These are phyloP conservation scores for Nipponacmea schrenckii DNA, from an alignment of 2,888 invertebrate species.

Conservation along the genomic window DNA sequence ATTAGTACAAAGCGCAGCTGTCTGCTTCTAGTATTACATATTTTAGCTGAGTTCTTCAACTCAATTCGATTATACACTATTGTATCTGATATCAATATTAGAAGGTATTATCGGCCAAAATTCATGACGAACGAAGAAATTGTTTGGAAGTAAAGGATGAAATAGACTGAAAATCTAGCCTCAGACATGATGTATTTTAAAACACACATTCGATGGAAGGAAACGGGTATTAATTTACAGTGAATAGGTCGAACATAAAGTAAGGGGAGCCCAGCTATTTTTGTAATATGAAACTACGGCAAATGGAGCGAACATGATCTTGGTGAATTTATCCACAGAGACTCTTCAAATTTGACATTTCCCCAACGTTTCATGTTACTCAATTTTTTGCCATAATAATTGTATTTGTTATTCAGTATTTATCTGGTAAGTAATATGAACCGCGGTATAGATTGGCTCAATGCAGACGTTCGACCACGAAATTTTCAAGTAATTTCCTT, in stretches of 20 bases:
- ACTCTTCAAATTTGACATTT: slow-evolving; percentile 23
- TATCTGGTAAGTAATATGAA: slow-evolving; percentile 20
- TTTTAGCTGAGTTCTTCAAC: slow-evolving; percentile 11
- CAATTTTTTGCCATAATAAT: slow-evolving; percentile 24
- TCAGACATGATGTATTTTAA: slow-evolving; percentile 14
- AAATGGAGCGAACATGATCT: slow-evolving; percentile 20
- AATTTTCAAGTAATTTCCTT: slow-evolving; percentile 24
- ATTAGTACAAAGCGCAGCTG: slow-evolving; percentile 15
- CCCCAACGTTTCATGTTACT: slow-evolving; percentile 15
- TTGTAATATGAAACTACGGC: slow-evolving; percentile 15
- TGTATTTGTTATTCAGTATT: slow-evolving; percentile 25
- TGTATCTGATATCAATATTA: slow-evolving; percentile 18
- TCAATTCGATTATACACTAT: slow-evolving; percentile 16
- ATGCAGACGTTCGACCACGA: slow-evolving; percentile 16
- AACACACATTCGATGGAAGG: slow-evolving; percentile 10
- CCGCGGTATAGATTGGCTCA: slow-evolving; percentile 16
- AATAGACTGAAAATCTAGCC: background rate
- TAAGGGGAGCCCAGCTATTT: slow-evolving; percentile 18
- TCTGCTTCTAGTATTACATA: slow-evolving; percentile 11
- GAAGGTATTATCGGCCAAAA: slow-evolving; percentile 18
- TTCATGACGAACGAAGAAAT: slow-evolving; percentile 19
- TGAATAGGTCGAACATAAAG: slow-evolving; percentile 18
- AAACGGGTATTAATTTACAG: slow-evolving; percentile 21
- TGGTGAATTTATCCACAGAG: slow-evolving; percentile 17
- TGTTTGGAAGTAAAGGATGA: slow-evolving; percentile 2